A percentile compares a stretch with the other conserved stretches of the same genome.
Conservation (phyloP, 2,888 invertebrate genomes). For the Meteorus colon region DNA sequence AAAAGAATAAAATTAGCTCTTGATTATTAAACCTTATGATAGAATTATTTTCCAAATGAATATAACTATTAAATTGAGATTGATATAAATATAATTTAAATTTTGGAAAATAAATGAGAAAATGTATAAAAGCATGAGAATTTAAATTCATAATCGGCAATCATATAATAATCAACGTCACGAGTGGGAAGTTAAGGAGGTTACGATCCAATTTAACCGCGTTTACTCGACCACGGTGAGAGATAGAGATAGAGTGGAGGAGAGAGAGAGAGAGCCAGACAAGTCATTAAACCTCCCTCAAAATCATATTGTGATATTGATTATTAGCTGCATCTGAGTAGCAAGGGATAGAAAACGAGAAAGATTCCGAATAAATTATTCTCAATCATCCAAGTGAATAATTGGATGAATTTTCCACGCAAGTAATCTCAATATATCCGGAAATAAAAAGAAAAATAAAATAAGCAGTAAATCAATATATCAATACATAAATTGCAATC, state of each 20-base stretch:
- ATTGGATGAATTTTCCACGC: conserved; percentile 5
- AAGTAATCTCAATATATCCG: not conserved
- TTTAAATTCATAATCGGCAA: conserved; percentile 37
- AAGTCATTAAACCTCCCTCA: conserved; percentile 6
- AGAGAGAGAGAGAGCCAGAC: not conserved
- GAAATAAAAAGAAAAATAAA: not conserved
- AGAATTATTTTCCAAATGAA: no score
- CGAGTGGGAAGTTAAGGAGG: conserved; percentile 34
- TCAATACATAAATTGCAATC: not conserved
- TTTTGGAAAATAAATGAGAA: not conserved
- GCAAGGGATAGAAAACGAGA: not conserved
- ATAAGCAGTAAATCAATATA: not conserved
- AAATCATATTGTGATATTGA: conserved; percentile 21
- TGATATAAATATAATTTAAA: no score
- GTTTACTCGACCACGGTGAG: conserved; percentile 30
- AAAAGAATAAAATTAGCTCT: no score
- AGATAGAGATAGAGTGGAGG: not conserved
- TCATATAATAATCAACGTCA: conserved; percentile 39
- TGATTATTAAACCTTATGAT: no score
- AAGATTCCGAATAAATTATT: conserved; percentile 10
- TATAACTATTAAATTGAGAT: no score
- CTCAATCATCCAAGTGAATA: conserved; percentile 10
- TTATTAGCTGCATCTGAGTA: not conserved
- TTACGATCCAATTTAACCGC: conserved; percentile 39
- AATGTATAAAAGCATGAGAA: conserved; percentile 1